A percentile compares a stretch with the other conserved stretches of the same genome.
Evolutionary conservation across 2,888 invertebrate species (phyloP).

Genomic region (Pseudococcus jackbeardsleyi): DNA sequence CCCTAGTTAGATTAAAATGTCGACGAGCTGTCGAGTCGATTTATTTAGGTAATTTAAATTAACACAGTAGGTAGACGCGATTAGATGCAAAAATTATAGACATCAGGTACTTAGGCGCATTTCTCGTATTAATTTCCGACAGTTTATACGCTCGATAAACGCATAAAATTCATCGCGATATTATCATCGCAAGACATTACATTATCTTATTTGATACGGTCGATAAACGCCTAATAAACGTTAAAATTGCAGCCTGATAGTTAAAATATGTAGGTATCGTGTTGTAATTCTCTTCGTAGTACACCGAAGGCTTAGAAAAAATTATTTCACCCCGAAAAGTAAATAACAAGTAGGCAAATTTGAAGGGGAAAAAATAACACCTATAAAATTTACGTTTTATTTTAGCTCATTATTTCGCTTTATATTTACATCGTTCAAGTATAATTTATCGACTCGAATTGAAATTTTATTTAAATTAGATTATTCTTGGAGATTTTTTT

Average conservation of each 20-base stretch:
- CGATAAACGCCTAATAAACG: conserved; percentile 43
- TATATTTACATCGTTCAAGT: neutral
- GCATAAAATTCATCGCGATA: conserved; percentile 17
- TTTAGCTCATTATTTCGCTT: neutral
- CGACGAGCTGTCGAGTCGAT: no score
- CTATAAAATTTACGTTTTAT: conserved; percentile 12
- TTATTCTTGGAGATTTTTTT: neutral
- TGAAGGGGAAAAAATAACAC: conserved; percentile 1
- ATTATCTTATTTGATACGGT: conserved; percentile 43
- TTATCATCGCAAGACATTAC: conserved; percentile 39
- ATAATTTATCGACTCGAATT: neutral
- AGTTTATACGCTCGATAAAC: conserved; percentile 38
- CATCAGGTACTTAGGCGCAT: neutral
- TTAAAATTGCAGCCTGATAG: conserved; percentile 10
- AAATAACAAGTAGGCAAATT: neutral
- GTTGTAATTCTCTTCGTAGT: neutral
- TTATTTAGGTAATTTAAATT: no score
- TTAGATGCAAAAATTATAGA: neutral
- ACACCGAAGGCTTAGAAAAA: neutral
- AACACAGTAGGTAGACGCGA: no score
- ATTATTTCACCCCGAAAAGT: neutral
- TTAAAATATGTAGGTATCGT: conserved; percentile 19
- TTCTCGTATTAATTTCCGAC: conserved; percentile 15
- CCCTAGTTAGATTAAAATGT: no score
- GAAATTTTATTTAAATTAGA: conserved; percentile 10